These are phyloP conservation scores for Ranitomeya imitator DNA, from an alignment of 2,113 vertebrate species.

Conservation along the genomic window DNA sequence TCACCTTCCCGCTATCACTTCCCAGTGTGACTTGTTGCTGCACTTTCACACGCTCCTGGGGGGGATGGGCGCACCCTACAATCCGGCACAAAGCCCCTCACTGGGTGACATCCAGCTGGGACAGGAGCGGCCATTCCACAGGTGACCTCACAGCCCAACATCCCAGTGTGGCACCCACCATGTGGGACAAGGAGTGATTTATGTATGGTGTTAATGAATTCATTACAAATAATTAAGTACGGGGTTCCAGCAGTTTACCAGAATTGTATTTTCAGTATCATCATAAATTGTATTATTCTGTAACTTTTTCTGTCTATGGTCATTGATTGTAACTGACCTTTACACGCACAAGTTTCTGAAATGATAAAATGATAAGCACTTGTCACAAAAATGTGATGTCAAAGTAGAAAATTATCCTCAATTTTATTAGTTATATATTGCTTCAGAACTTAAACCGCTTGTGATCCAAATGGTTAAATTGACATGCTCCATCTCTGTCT, in stretches of 20 bases:
- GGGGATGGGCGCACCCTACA: background rate
- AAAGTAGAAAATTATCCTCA: no score
- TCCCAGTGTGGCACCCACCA: no score
- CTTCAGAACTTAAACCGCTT: no score
- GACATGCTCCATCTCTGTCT: no score
- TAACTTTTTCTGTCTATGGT: background rate
- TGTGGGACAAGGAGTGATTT: no score
- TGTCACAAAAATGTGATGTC: no score
- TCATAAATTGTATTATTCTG: background rate
- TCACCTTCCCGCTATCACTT: conserved; percentile 54
- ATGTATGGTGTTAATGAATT: no score
- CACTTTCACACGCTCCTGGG: conserved; percentile 25
- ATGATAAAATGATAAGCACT: no score
- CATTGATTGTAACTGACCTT: background rate
- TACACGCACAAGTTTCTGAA: no score
- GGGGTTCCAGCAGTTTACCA: background rate
- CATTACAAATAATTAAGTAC: no score
- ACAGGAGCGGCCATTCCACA: background rate
- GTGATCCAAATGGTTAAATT: no score
- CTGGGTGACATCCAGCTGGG: background rate
- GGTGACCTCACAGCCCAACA: background rate
- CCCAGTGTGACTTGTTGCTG: conserved; percentile 14
- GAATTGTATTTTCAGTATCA: background rate
- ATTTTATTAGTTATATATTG: no score
- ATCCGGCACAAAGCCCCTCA: background rate